Evolutionary conservation across 1,140 invertebrate genomes (phyloP), one percentile per base, ranked within the genome.

Genomic region (Euura lappo): DNA sequence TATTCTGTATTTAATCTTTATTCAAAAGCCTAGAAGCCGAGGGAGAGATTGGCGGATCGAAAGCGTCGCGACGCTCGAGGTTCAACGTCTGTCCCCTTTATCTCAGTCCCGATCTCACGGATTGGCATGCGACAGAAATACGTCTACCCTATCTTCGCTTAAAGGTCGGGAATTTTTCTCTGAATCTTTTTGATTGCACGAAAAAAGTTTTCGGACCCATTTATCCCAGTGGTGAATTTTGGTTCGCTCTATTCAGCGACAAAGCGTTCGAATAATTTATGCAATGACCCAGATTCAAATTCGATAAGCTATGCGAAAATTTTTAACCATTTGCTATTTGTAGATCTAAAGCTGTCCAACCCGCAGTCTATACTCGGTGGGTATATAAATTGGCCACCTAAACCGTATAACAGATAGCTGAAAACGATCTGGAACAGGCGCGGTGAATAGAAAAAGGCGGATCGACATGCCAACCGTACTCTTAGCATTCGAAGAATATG

Each of bases 371-470:
- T 6, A 60, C 13, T 60, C 10, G 51, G 6, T 60, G 3, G 6
- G 8, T 11, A n/a, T 60, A 60, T 60, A 60, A 4, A 5, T 6
- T 8, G 51, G 51, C 51, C 13, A 5, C 51, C 8, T 28, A 28
- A 28, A 28, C 51, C 51, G 51, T 60, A 60, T 60, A 60, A 60
- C 51, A 60, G 6, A 60, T 60, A 60, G 51, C 51, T n/a, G 13
- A 60, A 60, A 60, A n/a, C 51, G 51, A 60, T 8, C 10, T n/a
- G 51, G 51, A 60, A 60, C 13, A n/a, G 51, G 51, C 28, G 28
- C 51, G 51, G 51, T 6, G 51, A 60, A 60, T 60, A n/a, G 51
- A 60, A 60, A 60, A n/a, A 60, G 51, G 51, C 13, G 51, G 51
- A 60, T 60, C 51, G 13, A 60, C 8, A 6, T 60, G 10, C 51